A percentile compares a stretch with the other conserved stretches of the same genome.
These are phyloP conservation scores for Lepidurus packardi DNA, from an alignment of 1,140 invertebrate species.

Conservation along the genomic window DNA sequence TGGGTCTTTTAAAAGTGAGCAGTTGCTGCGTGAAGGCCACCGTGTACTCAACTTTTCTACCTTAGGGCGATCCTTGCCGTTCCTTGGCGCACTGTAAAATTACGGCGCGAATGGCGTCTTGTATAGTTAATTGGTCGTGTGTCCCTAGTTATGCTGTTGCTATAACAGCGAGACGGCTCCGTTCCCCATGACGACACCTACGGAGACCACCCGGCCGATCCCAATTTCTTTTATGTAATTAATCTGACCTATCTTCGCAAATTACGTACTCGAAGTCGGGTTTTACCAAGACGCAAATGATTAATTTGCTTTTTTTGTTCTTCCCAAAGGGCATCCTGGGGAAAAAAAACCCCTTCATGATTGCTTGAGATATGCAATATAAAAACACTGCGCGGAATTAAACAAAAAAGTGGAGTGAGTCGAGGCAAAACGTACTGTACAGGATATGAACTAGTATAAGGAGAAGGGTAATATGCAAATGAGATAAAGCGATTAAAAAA, in stretches of 20 bases:
- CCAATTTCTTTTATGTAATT: background rate
- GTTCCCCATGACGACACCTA: background rate
- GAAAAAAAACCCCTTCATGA: background rate
- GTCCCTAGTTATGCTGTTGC: background rate
- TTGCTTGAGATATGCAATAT: too few relatives aligned
- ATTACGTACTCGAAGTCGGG: background rate
- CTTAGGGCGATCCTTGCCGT: background rate
- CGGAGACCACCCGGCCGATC: background rate
- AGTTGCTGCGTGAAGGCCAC: background rate
- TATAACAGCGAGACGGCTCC: background rate
- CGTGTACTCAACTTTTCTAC: background rate
- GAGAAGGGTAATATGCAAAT: background rate
- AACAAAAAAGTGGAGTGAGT: background rate
- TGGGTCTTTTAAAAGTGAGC: too few relatives aligned
- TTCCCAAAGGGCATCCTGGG: background rate
- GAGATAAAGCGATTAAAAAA: background rate
- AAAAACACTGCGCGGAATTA: background rate
- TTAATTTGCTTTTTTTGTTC: background rate
- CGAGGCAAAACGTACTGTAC: background rate
- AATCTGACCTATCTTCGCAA: slow-evolving; percentile 16
- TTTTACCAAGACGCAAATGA: background rate
- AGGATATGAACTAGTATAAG: background rate
- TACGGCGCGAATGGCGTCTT: slow-evolving; percentile 1
- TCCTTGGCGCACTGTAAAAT: background rate
- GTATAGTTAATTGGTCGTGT: slow-evolving; percentile 2